These are phyloP conservation scores for Cheumatopsyche charites DNA, from an alignment of 1,140 invertebrate species.

Conservation along the genomic window DNA sequence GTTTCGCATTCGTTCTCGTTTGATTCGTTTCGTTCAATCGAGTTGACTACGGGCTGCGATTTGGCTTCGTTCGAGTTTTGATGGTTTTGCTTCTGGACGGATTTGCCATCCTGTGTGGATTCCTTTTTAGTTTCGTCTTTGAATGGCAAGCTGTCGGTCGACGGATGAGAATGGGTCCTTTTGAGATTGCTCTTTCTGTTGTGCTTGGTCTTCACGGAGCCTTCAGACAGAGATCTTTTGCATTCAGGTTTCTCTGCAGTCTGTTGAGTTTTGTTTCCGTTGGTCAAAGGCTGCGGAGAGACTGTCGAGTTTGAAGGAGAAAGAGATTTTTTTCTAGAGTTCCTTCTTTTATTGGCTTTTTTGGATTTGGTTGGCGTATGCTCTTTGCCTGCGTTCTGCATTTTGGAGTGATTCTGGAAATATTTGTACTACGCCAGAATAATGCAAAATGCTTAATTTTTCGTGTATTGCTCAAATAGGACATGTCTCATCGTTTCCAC, in stretches of 20 bases:
- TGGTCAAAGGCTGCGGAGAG: slow-evolving; percentile 47
- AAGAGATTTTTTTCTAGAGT: slow-evolving; percentile 61
- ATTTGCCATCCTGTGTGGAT: slow-evolving; percentile 8
- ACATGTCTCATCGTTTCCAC: slow-evolving; percentile 7
- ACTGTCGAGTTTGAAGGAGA: slow-evolving; percentile 61
- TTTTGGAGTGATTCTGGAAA: slow-evolving; percentile 48
- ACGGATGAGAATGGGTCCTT: slow-evolving; percentile 59
- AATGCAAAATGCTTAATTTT: background rate
- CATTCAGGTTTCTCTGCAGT: slow-evolving; percentile 54
- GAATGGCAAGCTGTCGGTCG: slow-evolving; percentile 38
- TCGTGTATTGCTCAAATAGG: background rate
- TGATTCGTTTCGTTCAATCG: slow-evolving; percentile 2
- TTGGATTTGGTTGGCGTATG: slow-evolving; percentile 57
- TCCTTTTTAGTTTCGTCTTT: slow-evolving; percentile 46
- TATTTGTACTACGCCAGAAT: background rate
- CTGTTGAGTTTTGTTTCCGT: slow-evolving; percentile 45
- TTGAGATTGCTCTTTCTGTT: slow-evolving; percentile 58
- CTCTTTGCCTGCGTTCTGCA: slow-evolving; percentile 48
- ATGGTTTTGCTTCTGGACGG: slow-evolving; percentile 3
- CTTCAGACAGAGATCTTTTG: slow-evolving; percentile 59
- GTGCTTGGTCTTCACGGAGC: slow-evolving; percentile 58
- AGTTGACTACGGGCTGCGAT: background rate
- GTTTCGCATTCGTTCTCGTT: slow-evolving; percentile 32
- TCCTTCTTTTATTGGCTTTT: slow-evolving; percentile 58
- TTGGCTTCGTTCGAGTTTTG: background rate